phyloP scores from a whole-genome alignment of 2,888 invertebrate genomes.

The Bimastos eiseni region DNA sequence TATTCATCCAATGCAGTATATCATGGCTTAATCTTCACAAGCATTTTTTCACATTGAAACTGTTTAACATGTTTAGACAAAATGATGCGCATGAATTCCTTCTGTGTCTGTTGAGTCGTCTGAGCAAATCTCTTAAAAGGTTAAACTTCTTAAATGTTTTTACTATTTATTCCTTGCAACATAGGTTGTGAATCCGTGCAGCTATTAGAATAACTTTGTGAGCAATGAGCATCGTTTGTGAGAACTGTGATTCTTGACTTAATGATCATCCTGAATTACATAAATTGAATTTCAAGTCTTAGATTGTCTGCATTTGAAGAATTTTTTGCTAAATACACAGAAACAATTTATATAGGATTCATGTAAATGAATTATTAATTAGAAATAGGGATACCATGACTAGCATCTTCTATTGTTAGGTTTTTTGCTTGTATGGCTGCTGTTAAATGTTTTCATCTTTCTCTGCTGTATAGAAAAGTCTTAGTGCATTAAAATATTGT shows the following conservation, averaged over 20 bases:
- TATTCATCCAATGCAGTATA: neutral
- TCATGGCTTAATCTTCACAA: neutral
- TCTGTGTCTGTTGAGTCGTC: slow-evolving; percentile 14
- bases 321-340: neutral
- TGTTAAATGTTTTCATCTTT: neutral
- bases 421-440: neutral
- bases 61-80: neutral
- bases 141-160: neutral
- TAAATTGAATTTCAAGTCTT: neutral
- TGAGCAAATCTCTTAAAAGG: neutral
- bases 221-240: neutral
- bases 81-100: slow-evolving; percentile 22
- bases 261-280: neutral
- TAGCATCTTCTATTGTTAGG: too few relatives aligned
- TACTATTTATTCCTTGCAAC: neutral
- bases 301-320: neutral
- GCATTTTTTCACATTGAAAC: neutral
- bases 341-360: neutral
- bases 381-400: too few relatives aligned
- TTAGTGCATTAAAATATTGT: neutral
- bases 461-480: neutral
- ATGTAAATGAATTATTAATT: neutral
- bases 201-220: neutral
- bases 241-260: neutral
- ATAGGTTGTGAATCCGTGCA: neutral